Evolutionary conservation across 53 echinoderm and acorn worm genomes (phyloP).

Genomic region (Holothuria leucospilota): DNA sequence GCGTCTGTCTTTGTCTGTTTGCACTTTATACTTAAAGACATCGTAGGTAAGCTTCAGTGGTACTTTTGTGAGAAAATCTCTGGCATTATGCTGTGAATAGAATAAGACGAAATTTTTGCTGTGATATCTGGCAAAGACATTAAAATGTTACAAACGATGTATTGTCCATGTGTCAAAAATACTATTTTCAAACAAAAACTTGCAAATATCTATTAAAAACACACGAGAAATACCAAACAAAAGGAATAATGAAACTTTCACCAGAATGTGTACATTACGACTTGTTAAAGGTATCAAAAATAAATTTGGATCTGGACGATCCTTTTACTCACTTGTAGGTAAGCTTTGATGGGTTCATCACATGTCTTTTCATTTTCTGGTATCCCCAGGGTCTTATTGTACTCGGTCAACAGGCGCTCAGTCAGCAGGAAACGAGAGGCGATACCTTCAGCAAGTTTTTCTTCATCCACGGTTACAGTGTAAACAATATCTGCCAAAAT

Average conservation of each 20-base stretch:
- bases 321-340: slow-evolving; percentile 12
- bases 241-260: too few species aligned
- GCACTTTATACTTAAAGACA: slow-evolving; percentile 18
- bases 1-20: background rate
- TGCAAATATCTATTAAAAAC: too few species aligned
- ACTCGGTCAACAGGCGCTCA: background rate
- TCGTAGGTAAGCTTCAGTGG: slow-evolving; percentile 38
- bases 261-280: too few species aligned
- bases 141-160: too few species aligned
- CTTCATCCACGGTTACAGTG: slow-evolving; percentile 3
- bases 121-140: too few species aligned
- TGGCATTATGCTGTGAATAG: slow-evolving; percentile 10
- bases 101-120: background rate
- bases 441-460: slow-evolving; percentile 3
- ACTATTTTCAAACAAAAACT: too few species aligned
- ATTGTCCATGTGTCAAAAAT: too few species aligned
- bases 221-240: too few species aligned
- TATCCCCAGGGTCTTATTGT: background rate
- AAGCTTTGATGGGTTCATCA: background rate
- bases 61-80: slow-evolving; percentile 36
- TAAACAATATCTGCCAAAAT: slow-evolving; percentile 14
- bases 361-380: background rate
- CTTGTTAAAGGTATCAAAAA: too few species aligned
- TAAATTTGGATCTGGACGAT: too few species aligned
- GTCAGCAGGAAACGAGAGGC: slow-evolving; percentile 4